Percentiles rank a stretch among this genome's conserved stretches.
These are phyloP conservation scores for Epinotia demarniana DNA, from an alignment of 2,888 invertebrate species.

Conservation along the genomic window DNA sequence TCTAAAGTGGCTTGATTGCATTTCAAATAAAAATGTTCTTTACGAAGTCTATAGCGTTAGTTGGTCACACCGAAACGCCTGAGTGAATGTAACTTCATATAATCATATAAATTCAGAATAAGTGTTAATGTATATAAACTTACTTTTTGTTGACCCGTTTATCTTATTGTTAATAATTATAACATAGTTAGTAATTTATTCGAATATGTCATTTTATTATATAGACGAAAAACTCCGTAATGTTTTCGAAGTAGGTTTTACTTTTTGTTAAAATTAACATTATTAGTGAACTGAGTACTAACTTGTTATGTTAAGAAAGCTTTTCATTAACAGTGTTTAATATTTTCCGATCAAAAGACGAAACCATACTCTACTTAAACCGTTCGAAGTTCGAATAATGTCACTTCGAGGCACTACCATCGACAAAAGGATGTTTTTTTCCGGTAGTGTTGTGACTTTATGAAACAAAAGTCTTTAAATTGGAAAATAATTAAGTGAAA, in stretches of 20 bases:
- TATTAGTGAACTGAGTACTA: constrained; percentile 71
- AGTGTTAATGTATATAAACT: constrained; percentile 77
- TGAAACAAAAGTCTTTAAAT: constrained; percentile 34
- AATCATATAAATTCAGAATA: constrained; percentile 49
- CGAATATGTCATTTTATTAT: constrained; percentile 63
- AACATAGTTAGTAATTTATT: constrained; percentile 63
- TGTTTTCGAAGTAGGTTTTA: constrained; percentile 64
- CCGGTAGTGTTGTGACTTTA: constrained; percentile 8
- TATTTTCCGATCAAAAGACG: constrained; percentile 47
- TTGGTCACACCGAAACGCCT: constrained; percentile 33
- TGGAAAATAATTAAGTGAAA: constrained; percentile 48
- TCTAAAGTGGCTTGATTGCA: constrained; percentile 46
- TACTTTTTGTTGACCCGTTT: constrained; percentile 72
- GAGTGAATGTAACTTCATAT: constrained; percentile 38
- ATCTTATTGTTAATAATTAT: constrained; percentile 72
- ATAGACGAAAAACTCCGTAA: constrained; percentile 58
- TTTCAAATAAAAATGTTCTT: constrained; percentile 42
- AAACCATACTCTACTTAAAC: neutral
- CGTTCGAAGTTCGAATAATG: constrained; percentile 5
- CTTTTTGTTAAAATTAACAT: constrained; percentile 66
- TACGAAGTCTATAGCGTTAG: constrained; percentile 43
- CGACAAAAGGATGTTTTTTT: constrained; percentile 4
- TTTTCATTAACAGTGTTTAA: constrained; percentile 60
- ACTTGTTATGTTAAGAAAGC: constrained; percentile 62
- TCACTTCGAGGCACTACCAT: constrained; percentile 9